Evolutionary conservation across 2,888 invertebrate species (phyloP).

Genomic region (Apodemia duryi): DNA sequence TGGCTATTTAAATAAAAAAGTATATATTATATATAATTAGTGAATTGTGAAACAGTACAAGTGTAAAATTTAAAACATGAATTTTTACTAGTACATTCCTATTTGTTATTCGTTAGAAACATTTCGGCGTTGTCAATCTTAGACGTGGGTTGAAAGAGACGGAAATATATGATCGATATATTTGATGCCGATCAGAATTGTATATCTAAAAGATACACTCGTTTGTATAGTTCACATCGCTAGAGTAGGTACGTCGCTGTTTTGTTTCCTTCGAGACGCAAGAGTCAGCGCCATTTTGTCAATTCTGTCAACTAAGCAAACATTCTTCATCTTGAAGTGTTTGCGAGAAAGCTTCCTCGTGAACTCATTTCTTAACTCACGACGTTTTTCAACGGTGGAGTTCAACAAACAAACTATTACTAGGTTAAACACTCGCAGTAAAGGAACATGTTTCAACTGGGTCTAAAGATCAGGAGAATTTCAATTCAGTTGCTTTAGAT

Average conservation of each 20-base stretch:
- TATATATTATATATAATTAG: too few species aligned
- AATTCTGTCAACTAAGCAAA: conserved; percentile 4
- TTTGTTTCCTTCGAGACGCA: not conserved
- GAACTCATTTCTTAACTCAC: conserved; percentile 12
- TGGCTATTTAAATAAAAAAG: too few species aligned
- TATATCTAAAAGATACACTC: too few species aligned
- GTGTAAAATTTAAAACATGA: too few species aligned
- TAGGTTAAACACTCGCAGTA: conserved; percentile 9
- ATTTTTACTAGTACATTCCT: too few species aligned
- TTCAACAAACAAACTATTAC: conserved; percentile 12
- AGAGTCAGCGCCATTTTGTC: conserved; percentile 5
- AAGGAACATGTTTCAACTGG: not conserved
- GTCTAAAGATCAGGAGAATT: not conserved
- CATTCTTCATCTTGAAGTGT: not conserved
- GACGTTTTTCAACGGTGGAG: conserved; percentile 2
- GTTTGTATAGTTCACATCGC: not conserved
- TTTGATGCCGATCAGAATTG: too few species aligned
- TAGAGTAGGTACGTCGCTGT: not conserved
- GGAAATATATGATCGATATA: too few species aligned
- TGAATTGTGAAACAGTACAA: too few species aligned
- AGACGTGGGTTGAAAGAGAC: too few species aligned
- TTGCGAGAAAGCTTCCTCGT: not conserved
- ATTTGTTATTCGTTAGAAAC: too few species aligned
- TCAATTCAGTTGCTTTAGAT: not conserved
- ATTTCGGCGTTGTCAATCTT: too few species aligned